Evolutionary conservation across 2,888 invertebrate genomes (phyloP).

Genomic region (Eupithecia exiguata): DNA sequence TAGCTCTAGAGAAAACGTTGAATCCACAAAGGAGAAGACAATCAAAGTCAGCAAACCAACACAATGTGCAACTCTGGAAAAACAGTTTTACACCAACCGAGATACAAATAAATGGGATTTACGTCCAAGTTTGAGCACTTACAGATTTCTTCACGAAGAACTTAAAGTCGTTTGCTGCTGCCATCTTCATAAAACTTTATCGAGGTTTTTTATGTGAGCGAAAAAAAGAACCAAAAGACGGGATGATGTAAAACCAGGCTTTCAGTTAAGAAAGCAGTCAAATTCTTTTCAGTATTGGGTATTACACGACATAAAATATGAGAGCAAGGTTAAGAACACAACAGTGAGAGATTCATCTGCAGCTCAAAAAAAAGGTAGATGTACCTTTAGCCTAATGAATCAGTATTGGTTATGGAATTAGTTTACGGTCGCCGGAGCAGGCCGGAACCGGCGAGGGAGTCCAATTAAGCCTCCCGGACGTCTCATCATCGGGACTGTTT

Average conservation of each 20-base stretch:
- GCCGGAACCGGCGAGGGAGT: constrained; percentile 8
- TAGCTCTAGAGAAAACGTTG: constrained; percentile 4
- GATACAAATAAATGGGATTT: constrained; percentile 43
- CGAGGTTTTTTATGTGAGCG: constrained; percentile 37
- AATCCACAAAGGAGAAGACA: constrained; percentile 12
- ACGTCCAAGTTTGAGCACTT: constrained; percentile 44
- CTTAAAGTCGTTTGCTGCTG: constrained; percentile 44
- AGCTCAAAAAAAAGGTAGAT: background rate
- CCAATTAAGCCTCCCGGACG: constrained; percentile 20
- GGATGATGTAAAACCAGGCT: constrained; percentile 15
- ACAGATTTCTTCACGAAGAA: constrained; percentile 43
- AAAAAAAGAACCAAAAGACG: constrained; percentile 30
- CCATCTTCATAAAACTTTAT: constrained; percentile 45
- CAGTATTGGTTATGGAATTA: constrained; percentile 19
- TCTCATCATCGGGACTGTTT: constrained; percentile 13
- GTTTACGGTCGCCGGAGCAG: constrained; percentile 17
- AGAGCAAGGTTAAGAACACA: background rate
- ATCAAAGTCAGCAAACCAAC: constrained; percentile 17
- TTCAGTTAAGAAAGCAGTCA: constrained; percentile 12
- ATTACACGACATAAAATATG: background rate
- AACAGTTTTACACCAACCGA: constrained; percentile 33
- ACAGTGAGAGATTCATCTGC: background rate
- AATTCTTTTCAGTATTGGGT: background rate
- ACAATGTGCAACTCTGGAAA: constrained; percentile 22
- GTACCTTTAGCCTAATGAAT: constrained; percentile 14